Base-by-base conservation (phyloP, 2,888 invertebrate species). In the Balanococcus diminutus region DNA sequence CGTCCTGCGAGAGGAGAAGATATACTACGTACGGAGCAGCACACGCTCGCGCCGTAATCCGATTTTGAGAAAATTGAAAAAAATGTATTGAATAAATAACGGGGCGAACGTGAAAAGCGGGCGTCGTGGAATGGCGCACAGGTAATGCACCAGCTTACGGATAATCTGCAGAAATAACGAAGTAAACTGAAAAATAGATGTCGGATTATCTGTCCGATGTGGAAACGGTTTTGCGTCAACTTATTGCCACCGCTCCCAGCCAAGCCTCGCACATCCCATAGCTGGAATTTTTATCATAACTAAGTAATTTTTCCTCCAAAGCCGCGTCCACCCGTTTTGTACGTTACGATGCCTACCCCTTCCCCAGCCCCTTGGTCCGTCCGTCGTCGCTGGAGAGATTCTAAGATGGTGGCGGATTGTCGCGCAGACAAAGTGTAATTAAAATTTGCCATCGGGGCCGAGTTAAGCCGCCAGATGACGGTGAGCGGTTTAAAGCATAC, bases 111-210 rank as follows among this genome's bases (percentile, higher is more conserved):
- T n/a, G n/a, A n/a, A n/a, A n/a, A n/a, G n/a, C n/a, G n/a, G n/a
- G n/a, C n/a, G n/a, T n/a, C n/a, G n/a, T 28, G 61, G 32, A 75
- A 32, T 32, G 32, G 36, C 31, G 75, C 75, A 14, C 75, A 75
- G 75, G 75, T 75, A 75, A 75, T 75, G 75, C 75, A 32, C 75
- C 32, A 75, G 75, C 75, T 75, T 75, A 75, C 32, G n/a, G 75
- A 32, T 75, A 75, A 75, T 75, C 75, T 36, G 75, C 32, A 75
- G 61, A 75, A 75, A 75, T 75, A 32, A 75, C 75, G 32, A 32
- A 75, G 75, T 75, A 75, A 75, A 75, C 75, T 75, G 75, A 75
- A 75, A 75, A 75, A 75, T 75, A 75, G 75, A 75, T 75, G 75
- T 75, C 75, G 75, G 75, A 75, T 75, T 75, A 75, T 75, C 75